Evolutionary conservation across 2,113 vertebrate genomes (phyloP), one percentile per base, ranked within the genome.

Genomic region (Serinus canaria): DNA sequence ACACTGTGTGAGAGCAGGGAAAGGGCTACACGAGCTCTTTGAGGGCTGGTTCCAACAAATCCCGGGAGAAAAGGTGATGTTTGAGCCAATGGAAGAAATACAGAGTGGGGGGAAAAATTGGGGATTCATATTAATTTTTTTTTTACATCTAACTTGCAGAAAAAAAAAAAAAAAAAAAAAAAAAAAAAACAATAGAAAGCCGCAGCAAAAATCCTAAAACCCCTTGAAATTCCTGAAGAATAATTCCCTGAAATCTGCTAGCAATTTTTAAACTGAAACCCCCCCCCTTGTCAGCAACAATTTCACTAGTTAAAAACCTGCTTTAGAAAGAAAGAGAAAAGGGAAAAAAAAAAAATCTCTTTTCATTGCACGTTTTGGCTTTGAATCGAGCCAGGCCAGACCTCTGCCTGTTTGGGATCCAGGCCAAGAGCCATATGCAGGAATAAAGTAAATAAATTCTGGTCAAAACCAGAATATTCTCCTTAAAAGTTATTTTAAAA

Each of bases 381-480:
- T 86, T 81, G 80, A 88, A 94, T 91, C 53, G 87, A 94, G 93
- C 96, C 66, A 30, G 87, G 91, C 77, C 95, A 92, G 95, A 89
- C 76, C 87, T 91, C 95, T 86, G 94, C 94, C 94, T 92, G 87
- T 43, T 94, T 91, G 95, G 96, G 96, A 91, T 23, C 23, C 39
- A 39, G 84, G 95, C 96, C 96, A 96, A 94, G 77, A 96, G 89
- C 93, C 95, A 94, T 92, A 89, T 91, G 93, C 84, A 87, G 81
- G 47, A 84, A 92, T 89, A 96, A 94, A 96, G 87, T 92, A 96
- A 96, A 94, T 92, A 95, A 96, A 96, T 94, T 95, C 96, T 95
- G 87, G 89, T 95, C 83, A 91, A 95, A 96, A 95, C 91, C 93
- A 96, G 96, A 94, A 95, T 87, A 91, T 96, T 95, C 95, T 94